Evolutionary conservation across 2,888 invertebrate species (phyloP).

Genomic region (Melanchra persicariae): DNA sequence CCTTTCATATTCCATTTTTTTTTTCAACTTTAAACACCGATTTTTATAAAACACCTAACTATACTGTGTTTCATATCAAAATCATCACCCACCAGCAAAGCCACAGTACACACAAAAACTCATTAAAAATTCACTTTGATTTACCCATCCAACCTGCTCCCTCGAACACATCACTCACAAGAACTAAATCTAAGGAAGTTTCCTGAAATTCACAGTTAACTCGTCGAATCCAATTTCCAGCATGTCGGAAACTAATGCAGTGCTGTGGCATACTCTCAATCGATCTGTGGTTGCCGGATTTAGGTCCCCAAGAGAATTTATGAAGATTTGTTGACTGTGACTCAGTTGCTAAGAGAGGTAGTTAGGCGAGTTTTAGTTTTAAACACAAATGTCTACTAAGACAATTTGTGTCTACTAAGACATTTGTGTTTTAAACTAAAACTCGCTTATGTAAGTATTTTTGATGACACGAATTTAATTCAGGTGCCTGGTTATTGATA

Average conservation of each 20-base stretch:
- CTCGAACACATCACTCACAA: conserved; percentile 13
- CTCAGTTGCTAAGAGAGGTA: neutral
- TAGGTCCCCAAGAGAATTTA: conserved; percentile 21
- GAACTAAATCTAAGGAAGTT: neutral
- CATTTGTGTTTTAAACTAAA: no score
- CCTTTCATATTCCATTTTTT: no score
- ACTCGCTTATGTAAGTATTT: no score
- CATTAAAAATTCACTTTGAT: conserved; percentile 11
- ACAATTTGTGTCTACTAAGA: no score
- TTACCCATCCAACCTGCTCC: neutral
- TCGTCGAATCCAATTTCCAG: conserved; percentile 46
- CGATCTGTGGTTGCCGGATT: conserved; percentile 29
- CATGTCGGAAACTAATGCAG: conserved; percentile 44
- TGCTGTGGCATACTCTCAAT: conserved; percentile 31
- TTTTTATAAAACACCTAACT: neutral
- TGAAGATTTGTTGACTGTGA: conserved; percentile 33
- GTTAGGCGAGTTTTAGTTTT: neutral
- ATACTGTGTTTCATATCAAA: neutral
- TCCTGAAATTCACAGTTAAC: conserved; percentile 23
- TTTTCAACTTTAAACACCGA: neutral
- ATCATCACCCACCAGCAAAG: neutral
- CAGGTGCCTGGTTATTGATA: no score
- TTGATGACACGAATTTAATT: no score
- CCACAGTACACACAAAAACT: neutral
- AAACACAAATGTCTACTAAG: no score